A percentile compares a stretch with the other conserved stretches of the same genome.
These are phyloP conservation scores for Boloria selene DNA, from an alignment of 2,888 invertebrate genomes.

Conservation along the genomic window DNA sequence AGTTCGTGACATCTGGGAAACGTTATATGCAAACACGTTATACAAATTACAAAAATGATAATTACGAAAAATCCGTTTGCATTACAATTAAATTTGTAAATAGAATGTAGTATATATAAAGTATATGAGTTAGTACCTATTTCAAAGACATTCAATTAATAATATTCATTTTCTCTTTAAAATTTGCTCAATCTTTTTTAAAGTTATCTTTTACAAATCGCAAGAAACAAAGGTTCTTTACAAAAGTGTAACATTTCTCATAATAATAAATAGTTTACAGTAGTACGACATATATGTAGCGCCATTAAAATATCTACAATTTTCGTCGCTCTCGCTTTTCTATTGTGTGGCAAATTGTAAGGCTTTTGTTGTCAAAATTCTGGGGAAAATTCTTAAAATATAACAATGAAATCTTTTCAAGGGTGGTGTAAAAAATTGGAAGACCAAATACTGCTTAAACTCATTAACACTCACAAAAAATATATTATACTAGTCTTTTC, in stretches of 20 bases:
- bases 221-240: neutral
- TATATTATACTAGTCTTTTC: no score
- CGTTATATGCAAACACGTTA: neutral
- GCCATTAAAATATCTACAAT: slow-evolving; percentile 6
- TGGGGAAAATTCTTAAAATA: slow-evolving; percentile 13
- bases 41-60: neutral
- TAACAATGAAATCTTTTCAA: slow-evolving; percentile 9
- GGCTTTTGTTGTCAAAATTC: slow-evolving; percentile 11
- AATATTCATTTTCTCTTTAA: no score
- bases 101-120: no score
- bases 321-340: neutral
- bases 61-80: no score
- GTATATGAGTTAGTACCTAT: no score
- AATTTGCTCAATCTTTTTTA: no score
- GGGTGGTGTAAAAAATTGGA: neutral
- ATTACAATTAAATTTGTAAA: no score
- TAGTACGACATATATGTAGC: neutral
- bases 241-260: neutral
- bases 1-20: slow-evolving; percentile 1
- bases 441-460: no score
- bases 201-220: no score
- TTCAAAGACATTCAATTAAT: no score
- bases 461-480: no score
- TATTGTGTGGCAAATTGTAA: slow-evolving; percentile 8
- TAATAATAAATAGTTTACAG: neutral